Conservation (phyloP, 2,797 vertebrate genomes). For the Lacerta bilineata region DNA sequence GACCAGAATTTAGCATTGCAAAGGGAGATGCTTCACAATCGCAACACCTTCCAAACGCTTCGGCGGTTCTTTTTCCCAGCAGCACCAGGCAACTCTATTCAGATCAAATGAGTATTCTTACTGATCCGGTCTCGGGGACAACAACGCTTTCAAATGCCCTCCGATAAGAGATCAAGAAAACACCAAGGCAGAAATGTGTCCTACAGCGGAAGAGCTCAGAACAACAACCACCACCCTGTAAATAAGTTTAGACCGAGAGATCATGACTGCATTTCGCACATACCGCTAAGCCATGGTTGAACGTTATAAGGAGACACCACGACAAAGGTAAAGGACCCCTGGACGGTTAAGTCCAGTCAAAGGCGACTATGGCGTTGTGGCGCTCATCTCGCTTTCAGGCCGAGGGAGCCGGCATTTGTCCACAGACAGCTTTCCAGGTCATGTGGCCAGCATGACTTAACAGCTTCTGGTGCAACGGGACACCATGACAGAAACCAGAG, state of each 20-base stretch:
- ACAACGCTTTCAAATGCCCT: background rate
- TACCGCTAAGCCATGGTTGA: background rate
- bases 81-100: slow-evolving; percentile 72
- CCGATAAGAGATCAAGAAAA: background rate
- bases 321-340: too few relatives aligned
- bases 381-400: too few relatives aligned
- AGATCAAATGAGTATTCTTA: slow-evolving; percentile 10
- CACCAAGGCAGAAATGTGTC: background rate
- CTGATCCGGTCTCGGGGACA: background rate
- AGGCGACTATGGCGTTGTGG: too few relatives aligned
- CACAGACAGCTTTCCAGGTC: too few relatives aligned
- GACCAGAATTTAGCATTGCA: slow-evolving; percentile 61
- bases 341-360: too few relatives aligned
- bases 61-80: slow-evolving; percentile 63
- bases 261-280: background rate
- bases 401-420: too few relatives aligned
- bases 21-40: slow-evolving; percentile 57
- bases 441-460: too few relatives aligned
- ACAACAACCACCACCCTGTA: background rate
- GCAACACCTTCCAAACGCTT: slow-evolving; percentile 50
- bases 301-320: background rate
- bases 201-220: background rate
- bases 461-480: too few relatives aligned
- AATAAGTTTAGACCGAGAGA: background rate
- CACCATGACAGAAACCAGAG: too few relatives aligned